Base-by-base conservation (phyloP, 2,797 vertebrate species). In the Esox lucius region DNA sequence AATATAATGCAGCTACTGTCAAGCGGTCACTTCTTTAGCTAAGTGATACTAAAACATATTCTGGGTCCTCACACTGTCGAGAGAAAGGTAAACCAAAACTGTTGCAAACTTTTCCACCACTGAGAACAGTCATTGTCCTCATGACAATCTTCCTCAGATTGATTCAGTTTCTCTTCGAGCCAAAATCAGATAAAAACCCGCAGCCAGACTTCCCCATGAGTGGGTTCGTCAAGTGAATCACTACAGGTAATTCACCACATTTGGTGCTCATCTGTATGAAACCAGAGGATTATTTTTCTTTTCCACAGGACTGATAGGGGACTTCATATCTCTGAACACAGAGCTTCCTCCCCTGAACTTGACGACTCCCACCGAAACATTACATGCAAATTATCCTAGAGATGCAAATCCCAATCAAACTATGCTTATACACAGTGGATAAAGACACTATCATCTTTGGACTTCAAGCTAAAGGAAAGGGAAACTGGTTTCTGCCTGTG, bases 371-470 rank as follows among this genome's bases (percentile, higher is more conserved):
- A 39, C 70, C 80, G 39, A 78, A 76, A 86, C 81, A 62, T 8
- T 59, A 66, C 62, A 84, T 72, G 83, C 84, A 73, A 86, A 85
- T 75, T 7, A 49, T 62, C n/a, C 22, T 48, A 28, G 16, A 82
- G 68, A 88, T 26, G 81, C 83, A 84, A 89, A 90, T 81, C 64
- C 79, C 66, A 51, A 71, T 3, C n/a, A 22, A 9, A 24, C n/a
- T 24, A 59, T 4, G 53, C 71, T 85, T 90, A 91, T 86, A 78
- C 87, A 89, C 86, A 72, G 66, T 49, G 62, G 51, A 72, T 77
- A 70, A 13, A 56, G n/a, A 0, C 68, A 71, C 49, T 51, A 49
- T 69, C 68, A 48, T 46, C 2, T 42, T 51, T 28, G 8, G 7
- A 2, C 12, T 49, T 56, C 12, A 11, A 24, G 39, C 16, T 33